These are phyloP conservation scores for Sebastes trivittatus DNA, from an alignment of 2,797 vertebrate genomes.

Conservation along the genomic window DNA sequence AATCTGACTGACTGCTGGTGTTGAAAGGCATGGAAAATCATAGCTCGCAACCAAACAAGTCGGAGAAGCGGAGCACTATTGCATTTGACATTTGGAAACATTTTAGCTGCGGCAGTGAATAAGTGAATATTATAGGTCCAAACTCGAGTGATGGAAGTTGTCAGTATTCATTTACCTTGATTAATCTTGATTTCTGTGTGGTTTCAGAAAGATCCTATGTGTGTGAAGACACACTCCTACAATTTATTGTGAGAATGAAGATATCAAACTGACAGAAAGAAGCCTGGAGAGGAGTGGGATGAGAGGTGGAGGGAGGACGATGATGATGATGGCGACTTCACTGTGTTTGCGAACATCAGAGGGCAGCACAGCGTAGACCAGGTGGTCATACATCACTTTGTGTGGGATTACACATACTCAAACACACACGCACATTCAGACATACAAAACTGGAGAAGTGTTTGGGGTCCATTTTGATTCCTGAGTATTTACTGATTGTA, in stretches of 20 bases:
- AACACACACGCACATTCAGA: not conserved
- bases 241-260: slow-evolving; percentile 31
- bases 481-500: not conserved
- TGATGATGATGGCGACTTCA: not conserved
- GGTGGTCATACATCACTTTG: not conserved
- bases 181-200: not conserved
- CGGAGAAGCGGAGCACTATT: slow-evolving; percentile 29
- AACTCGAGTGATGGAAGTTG: slow-evolving; percentile 18
- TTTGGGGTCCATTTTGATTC: not conserved
- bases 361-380: not conserved
- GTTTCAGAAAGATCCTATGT: not conserved
- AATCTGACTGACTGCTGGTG: slow-evolving; percentile 34
- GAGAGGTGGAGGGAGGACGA: not conserved
- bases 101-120: slow-evolving; percentile 16
- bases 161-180: slow-evolving; percentile 35
- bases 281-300: not conserved
- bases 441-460: not conserved
- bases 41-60: slow-evolving; percentile 27
- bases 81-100: slow-evolving; percentile 33
- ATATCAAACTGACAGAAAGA: slow-evolving; percentile 24
- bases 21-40: slow-evolving; percentile 57
- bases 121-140: slow-evolving; percentile 10
- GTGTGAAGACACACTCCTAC: not conserved
- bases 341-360: not conserved
- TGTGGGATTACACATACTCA: not conserved